Conservation (phyloP, 2,888 invertebrate species). For the Frankliniella intonsa region DNA sequence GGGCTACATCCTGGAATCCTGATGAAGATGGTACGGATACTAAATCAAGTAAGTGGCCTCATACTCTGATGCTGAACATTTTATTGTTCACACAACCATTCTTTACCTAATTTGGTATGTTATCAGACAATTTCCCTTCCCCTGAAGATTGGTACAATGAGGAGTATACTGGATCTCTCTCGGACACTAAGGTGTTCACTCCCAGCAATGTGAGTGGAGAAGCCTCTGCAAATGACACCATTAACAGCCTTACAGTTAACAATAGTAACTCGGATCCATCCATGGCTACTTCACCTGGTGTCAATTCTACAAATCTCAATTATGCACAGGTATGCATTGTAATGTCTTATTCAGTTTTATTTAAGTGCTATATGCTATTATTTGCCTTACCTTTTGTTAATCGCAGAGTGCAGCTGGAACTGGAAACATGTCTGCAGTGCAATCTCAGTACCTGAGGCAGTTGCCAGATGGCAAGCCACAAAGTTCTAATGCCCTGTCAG, state of each 20-base stretch:
- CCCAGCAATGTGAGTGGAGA: constrained; percentile 54
- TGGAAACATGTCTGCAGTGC: constrained; percentile 52
- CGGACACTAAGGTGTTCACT: constrained; percentile 90
- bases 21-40: constrained; percentile 40
- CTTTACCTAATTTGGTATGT: constrained; percentile 42
- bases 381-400: constrained; percentile 31
- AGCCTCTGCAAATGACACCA: constrained; percentile 3
- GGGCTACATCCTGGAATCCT: constrained; percentile 43
- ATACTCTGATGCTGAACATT: no score
- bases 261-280: not conserved
- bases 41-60: not conserved
- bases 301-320: constrained; percentile 27
- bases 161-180: constrained; percentile 90
- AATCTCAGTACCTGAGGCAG: constrained; percentile 57
- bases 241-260: not conserved
- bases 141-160: constrained; percentile 84
- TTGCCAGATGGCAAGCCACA: constrained; percentile 54
- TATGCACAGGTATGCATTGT: not conserved
- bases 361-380: not conserved
- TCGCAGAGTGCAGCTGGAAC: constrained; percentile 40
- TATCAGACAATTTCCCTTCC: constrained; percentile 53
- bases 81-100: not conserved
- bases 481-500: constrained; percentile 53
- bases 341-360: not conserved
- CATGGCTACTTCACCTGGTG: not conserved